These are phyloP conservation scores for Hippopotamus amphibius DNA, from an alignment of 2,113 vertebrate species.

Conservation along the genomic window DNA sequence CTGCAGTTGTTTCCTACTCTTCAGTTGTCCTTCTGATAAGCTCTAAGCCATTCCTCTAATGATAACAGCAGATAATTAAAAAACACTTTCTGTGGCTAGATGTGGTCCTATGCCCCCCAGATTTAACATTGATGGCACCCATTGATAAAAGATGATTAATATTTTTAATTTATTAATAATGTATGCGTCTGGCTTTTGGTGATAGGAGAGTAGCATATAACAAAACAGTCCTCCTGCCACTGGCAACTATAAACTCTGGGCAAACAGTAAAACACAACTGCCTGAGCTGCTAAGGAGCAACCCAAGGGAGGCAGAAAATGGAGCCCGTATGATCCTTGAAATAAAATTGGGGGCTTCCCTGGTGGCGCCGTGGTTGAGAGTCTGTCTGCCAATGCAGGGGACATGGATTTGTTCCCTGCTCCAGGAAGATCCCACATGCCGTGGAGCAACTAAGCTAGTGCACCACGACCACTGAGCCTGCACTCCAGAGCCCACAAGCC, in stretches of 20 bases:
- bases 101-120: neutral
- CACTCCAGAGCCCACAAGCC: too few relatives aligned
- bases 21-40: slow-evolving; percentile 75
- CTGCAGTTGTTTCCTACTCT: slow-evolving; percentile 75
- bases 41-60: slow-evolving; percentile 35
- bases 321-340: neutral
- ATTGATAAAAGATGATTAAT: slow-evolving; percentile 46
- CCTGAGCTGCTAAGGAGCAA: neutral
- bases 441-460: too few relatives aligned
- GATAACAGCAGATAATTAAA: slow-evolving; percentile 23
- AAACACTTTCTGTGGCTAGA: slow-evolving; percentile 3
- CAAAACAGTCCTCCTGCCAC: neutral
- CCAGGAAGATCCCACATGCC: too few relatives aligned
- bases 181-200: neutral
- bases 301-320: neutral
- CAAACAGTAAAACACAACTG: slow-evolving; percentile 28
- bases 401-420: too few relatives aligned
- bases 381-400: too few relatives aligned
- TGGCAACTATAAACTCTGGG: neutral
- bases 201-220: neutral
- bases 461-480: too few relatives aligned
- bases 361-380: too few relatives aligned
- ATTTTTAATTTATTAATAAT: too few relatives aligned
- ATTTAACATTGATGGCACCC: slow-evolving; percentile 32
- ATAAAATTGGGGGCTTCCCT: neutral